Evolutionary conservation across 2,888 invertebrate species (phyloP), one percentile per base, ranked within the genome.

Genomic region (Orthonevra nobilis): DNA sequence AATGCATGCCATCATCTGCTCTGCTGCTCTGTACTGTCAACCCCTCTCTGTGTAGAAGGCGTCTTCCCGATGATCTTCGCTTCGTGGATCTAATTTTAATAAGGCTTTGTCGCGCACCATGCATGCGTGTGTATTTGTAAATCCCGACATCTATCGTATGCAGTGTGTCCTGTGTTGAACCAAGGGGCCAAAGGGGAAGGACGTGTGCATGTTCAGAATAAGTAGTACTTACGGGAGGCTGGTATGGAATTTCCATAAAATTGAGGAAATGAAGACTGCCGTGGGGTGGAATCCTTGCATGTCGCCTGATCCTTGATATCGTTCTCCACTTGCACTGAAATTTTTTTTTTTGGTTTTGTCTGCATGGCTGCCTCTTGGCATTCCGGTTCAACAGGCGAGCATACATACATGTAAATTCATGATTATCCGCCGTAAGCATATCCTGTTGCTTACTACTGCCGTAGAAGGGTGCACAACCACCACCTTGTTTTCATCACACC

Each of bases 81-180:
- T n/a, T 20, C 50, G 34, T 38, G 58, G 38, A 58, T 60, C 44
- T 40, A 46, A 66, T 72, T 72, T 72, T 77, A 63, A 75, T 70
- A 70, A 60, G 77, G 60, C 70, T 36, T 26, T 40, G 32, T 48
- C 26, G 26, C 17, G 42, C 58, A 56, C 52, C 20, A 30, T 40
- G 26, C 19, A 12, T 14, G 32, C 23, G 40, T 52, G 10, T 34
- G 34, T 19, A 17, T 12, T 15, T 30, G 26, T n/a, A n/a, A n/a
- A n/a, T n/a, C n/a, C n/a, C n/a, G n/a, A n/a, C n/a, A n/a, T n/a
- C n/a, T n/a, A n/a, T n/a, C 9, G 15, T 44, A 19, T 28, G 66
- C 42, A 23, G 15, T 0, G 15, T n/a, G 36, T 10, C 9, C 26
- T 36, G 26, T 12, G 26, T n/a, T 10, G 26, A 34, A 17, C 3